Evolutionary conservation across 2,113 vertebrate genomes (phyloP).

Genomic region (Anoplopoma fimbria): DNA sequence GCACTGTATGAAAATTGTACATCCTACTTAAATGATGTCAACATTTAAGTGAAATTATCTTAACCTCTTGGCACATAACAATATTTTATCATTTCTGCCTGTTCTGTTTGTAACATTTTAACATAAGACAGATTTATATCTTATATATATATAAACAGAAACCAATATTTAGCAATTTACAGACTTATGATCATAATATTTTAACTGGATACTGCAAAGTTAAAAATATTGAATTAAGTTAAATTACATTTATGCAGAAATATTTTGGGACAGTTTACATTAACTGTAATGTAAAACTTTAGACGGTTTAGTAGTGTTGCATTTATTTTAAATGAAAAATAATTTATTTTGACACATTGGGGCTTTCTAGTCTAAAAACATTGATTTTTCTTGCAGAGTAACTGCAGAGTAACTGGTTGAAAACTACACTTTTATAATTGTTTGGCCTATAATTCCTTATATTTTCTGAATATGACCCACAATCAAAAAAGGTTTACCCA

Average conservation of each 20-base stretch:
- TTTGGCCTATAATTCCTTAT: background rate
- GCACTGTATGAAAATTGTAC: background rate
- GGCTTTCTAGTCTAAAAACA: too few species aligned
- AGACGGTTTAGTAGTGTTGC: too few species aligned
- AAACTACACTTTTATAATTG: background rate
- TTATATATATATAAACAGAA: background rate
- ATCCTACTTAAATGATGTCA: background rate
- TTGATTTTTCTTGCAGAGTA: too few species aligned
- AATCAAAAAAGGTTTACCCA: background rate
- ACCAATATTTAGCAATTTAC: background rate
- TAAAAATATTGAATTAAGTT: background rate
- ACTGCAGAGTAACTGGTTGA: background rate
- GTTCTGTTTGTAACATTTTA: background rate
- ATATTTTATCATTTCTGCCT: background rate
- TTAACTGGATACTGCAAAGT: background rate
- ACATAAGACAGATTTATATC: too few species aligned
- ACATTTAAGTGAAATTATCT: background rate
- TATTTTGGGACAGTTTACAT: too few species aligned
- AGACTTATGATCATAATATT: background rate
- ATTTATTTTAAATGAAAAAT: too few species aligned
- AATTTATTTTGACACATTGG: background rate
- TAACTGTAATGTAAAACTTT: too few species aligned
- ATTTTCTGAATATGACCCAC: background rate
- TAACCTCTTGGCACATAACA: background rate
- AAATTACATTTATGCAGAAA: too few species aligned